Evolutionary conservation across 1,140 invertebrate species (phyloP), one percentile per base, ranked within the genome.

Genomic region (Ctenoplectra terminalis): DNA sequence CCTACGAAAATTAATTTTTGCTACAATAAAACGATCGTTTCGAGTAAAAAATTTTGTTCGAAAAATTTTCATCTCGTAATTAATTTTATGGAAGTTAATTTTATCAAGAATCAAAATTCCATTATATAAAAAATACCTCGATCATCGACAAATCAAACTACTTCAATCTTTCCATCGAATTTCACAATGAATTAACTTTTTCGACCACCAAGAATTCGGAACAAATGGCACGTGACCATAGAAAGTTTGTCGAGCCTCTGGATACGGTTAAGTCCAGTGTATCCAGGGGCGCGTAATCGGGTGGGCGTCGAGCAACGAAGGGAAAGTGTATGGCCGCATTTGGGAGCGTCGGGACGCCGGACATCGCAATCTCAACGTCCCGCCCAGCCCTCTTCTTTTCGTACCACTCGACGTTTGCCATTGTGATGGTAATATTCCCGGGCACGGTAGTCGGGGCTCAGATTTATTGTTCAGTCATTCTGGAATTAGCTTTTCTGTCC

Each of bases 331-430:
- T 81, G 82, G 73, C 82, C 80, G 85, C 83, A 80, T 85, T 88
- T 67, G 56, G 75, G 88, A 84, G 90, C 90, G 90, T 90, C 86
- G 91, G 86, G 88, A 92, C 89, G 90, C 91, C 91, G 90, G 91
- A 91, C 90, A 88, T 91, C 86, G 89, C 89, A 91, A 92, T 92
- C 89, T 90, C 88, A 79, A 83, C 89, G 90, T 90, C 87, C 90
- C 91, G 89, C 91, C 91, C 89, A 88, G 82, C 77, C 61, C 75
- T 70, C 85, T 86, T 87, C 89, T 85, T 87, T 69, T 83, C 69
- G 77, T 73, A 56, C 86, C 82, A 81, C 86, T 83, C 82, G 75
- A 86, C 80, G 83, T 85, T 54, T 82, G 37, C 86, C 83, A 91
- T 92, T 92, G 89, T 92, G 85, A 92, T 92, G 91, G 79, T 91